Conservation (phyloP, 2,797 vertebrate genomes). For the Meda fulgida region DNA sequence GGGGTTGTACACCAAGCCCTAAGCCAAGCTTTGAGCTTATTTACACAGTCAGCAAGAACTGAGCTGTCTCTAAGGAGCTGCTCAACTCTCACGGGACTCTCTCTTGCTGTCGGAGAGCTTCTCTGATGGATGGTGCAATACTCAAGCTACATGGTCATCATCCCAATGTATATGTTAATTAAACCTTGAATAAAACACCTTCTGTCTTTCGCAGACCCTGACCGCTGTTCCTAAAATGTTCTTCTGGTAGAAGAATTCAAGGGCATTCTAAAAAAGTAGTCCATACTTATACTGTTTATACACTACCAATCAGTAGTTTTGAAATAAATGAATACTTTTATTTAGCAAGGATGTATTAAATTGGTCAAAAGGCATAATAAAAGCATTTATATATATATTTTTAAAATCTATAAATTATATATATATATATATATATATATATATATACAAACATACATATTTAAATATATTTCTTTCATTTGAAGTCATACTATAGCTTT, state of each 20-base stretch:
- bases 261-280: neutral
- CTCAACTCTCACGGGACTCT: constrained; percentile 44
- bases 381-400: neutral
- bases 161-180: constrained; percentile 25
- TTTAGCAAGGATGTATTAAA: neutral
- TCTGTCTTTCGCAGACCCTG: neutral
- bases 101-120: constrained; percentile 43
- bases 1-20: constrained; percentile 32
- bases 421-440: too few species aligned
- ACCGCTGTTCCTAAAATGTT: neutral
- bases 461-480: too few species aligned
- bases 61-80: constrained; percentile 48
- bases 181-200: constrained; percentile 4
- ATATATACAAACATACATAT: too few species aligned
- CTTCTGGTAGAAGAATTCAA: constrained; percentile 1
- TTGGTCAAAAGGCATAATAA: neutral
- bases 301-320: neutral
- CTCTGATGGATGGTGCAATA: constrained; percentile 23
- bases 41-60: constrained; percentile 47
- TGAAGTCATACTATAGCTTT: too few species aligned
- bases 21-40: constrained; percentile 43
- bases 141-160: constrained; percentile 6
- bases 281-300: neutral
- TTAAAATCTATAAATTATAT: too few species aligned
- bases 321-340: neutral